Evolutionary conservation across 1,140 invertebrate genomes (phyloP), one percentile per base, ranked within the genome.

Genomic region (Cydia pomonella): DNA sequence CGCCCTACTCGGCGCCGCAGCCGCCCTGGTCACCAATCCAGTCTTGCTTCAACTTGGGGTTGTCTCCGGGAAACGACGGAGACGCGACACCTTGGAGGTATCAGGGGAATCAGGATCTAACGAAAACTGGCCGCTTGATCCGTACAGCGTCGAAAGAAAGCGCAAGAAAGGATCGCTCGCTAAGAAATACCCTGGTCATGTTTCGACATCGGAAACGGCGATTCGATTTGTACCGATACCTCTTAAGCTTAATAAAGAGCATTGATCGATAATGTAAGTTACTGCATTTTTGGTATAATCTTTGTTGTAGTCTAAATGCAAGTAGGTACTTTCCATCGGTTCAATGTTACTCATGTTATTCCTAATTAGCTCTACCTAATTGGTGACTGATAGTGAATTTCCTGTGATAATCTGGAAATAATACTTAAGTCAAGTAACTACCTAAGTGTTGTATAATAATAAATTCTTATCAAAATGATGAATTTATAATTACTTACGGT

Each of bases 1-100:
- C 10, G 96, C 97, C 1, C 90, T 97, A 10, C 93, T 97, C 29
- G 96, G 96, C 23, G 96, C 96, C 6, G 96, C 96, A 0, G 96
- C 96, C 23, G 96, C 96, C 3, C 89, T 97, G 47, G 95, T 96
- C 47, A 95, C 95, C 66, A 97, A 97, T 90, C 96, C 97, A 1
- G 94, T 97, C 38, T 93, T 97, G 13, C 87, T 97, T 6, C 96
- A 97, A 84, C 92, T 97, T 38, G 96, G 96, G 66, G 95, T 96
- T 4, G 93, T 97, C 10, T 93, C 94, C 2, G 95, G 95, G 7
- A 85, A 84, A 81, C 79, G 88, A 72, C 84, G 83, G 75, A 89
- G 85, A 84, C 85, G 92, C 72, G 87, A 92, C 29, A 87, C 89
- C 0, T 78, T 86, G 77, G 85, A 90, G 78, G 76, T 77, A 71